Evolutionary conservation across 2,888 invertebrate genomes (phyloP).

Genomic region (Caenorhabditis afra): DNA sequence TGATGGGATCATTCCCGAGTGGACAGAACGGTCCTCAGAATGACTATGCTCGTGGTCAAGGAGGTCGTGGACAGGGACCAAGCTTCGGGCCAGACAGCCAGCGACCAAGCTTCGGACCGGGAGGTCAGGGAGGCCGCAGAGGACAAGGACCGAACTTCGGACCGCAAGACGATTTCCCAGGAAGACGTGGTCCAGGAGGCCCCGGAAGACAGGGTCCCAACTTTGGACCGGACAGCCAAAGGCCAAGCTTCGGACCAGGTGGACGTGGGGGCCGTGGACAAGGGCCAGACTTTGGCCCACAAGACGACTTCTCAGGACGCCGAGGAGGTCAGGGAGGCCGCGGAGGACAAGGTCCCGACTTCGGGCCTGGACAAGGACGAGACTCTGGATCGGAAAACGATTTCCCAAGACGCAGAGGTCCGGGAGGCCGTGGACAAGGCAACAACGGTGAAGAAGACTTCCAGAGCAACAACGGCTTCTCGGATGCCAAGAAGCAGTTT

Average conservation of each 20-base stretch:
- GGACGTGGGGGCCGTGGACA: constrained; percentile 25
- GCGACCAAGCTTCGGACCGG: constrained; percentile 11
- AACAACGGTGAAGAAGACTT: too few relatives aligned
- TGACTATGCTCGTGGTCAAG: background rate
- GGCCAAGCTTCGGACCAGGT: constrained; percentile 8
- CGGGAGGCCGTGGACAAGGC: background rate
- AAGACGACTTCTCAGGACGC: constrained; percentile 32
- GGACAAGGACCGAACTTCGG: background rate
- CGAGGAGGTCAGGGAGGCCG: constrained; percentile 17
- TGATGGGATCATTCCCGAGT: background rate
- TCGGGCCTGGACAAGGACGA: constrained; percentile 29
- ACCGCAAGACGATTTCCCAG: constrained; percentile 8
- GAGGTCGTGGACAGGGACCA: constrained; percentile 6
- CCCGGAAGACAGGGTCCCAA: constrained; percentile 17
- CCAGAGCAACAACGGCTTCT: too few relatives aligned
- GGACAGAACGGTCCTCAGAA: background rate
- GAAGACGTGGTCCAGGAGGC: constrained; percentile 31
- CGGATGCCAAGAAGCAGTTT: constrained; percentile 2
- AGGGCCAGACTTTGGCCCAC: constrained; percentile 37
- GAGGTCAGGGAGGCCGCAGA: background rate
- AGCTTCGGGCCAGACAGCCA: constrained; percentile 10
- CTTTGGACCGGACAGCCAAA: background rate
- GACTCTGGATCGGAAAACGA: too few relatives aligned
- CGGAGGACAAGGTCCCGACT: constrained; percentile 25
- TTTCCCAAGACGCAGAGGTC: constrained; percentile 6